Conservation (phyloP, 2,888 invertebrate species). For the Idaea straminata region DNA sequence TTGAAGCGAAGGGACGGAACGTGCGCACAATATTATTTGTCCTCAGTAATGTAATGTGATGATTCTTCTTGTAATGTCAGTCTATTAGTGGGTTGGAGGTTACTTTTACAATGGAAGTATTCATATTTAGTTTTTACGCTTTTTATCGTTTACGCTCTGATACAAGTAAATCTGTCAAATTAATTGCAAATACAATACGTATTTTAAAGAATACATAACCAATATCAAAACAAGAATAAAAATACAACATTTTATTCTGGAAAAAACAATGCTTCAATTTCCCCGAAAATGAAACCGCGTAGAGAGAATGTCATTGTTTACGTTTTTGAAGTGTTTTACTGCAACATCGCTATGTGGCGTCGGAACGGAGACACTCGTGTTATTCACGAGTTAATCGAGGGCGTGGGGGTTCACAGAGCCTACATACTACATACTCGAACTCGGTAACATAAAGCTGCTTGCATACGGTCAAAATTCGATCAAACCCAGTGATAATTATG, state of each 20-base stretch:
- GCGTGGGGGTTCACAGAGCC: slow-evolving; percentile 1
- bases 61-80: not conserved
- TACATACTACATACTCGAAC: not conserved
- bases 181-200: not conserved
- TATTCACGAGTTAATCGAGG: slow-evolving; percentile 20
- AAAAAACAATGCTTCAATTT: not conserved
- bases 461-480: not conserved
- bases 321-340: slow-evolving; percentile 19
- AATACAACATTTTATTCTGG: not conserved
- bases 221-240: not conserved
- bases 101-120: too few species aligned
- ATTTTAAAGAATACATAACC: not conserved
- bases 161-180: too few species aligned
- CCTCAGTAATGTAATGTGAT: not conserved
- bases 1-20: slow-evolving; percentile 14
- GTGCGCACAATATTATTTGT: slow-evolving; percentile 12
- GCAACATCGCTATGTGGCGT: slow-evolving; percentile 16
- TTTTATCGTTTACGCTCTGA: too few species aligned
- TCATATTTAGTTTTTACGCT: too few species aligned
- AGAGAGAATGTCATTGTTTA: slow-evolving; percentile 2
- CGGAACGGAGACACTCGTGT: slow-evolving; percentile 13
- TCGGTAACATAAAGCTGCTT: not conserved
- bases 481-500: too few species aligned
- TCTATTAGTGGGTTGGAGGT: not conserved
- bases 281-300: not conserved